Percentiles rank a stretch among this genome's conserved stretches.
These are phyloP conservation scores for Capitulum mitella DNA, from an alignment of 2,888 invertebrate genomes.

Conservation along the genomic window DNA sequence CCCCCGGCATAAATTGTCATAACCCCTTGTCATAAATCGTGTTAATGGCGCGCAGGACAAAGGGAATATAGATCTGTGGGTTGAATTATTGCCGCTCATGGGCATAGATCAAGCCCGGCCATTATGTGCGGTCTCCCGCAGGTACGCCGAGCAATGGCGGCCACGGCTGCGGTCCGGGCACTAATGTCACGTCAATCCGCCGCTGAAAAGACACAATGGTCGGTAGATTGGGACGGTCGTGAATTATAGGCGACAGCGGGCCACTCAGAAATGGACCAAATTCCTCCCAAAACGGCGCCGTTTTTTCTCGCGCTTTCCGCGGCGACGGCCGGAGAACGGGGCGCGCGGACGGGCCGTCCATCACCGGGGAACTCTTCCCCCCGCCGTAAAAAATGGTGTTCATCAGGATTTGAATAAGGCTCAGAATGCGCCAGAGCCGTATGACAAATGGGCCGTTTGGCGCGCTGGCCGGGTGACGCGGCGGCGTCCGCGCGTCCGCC, in stretches of 20 bases:
- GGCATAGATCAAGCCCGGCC: constrained; percentile 7
- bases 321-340: neutral
- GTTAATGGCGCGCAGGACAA: constrained; percentile 24
- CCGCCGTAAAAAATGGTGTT: constrained; percentile 14
- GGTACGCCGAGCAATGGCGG: constrained; percentile 12
- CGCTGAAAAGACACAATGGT: constrained; percentile 23
- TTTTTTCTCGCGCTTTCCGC: neutral
- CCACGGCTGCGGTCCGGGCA: neutral
- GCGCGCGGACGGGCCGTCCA: neutral
- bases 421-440: neutral
- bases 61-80: constrained; percentile 23
- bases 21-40: constrained; percentile 25
- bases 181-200: constrained; percentile 22
- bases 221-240: constrained; percentile 22
- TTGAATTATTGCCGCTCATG: constrained; percentile 22
- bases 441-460: constrained; percentile 14
- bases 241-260: constrained; percentile 17
- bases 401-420: constrained; percentile 5
- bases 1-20: constrained; percentile 23
- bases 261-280: constrained; percentile 23
- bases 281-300: constrained; percentile 8
- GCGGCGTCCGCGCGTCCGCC: neutral
- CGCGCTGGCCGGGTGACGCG: neutral
- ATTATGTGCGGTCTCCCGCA: constrained; percentile 19
- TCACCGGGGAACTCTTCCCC: neutral